Evolutionary conservation across 2,113 vertebrate genomes (phyloP), one percentile per base, ranked within the genome.

Genomic region (Mirza zaza): DNA sequence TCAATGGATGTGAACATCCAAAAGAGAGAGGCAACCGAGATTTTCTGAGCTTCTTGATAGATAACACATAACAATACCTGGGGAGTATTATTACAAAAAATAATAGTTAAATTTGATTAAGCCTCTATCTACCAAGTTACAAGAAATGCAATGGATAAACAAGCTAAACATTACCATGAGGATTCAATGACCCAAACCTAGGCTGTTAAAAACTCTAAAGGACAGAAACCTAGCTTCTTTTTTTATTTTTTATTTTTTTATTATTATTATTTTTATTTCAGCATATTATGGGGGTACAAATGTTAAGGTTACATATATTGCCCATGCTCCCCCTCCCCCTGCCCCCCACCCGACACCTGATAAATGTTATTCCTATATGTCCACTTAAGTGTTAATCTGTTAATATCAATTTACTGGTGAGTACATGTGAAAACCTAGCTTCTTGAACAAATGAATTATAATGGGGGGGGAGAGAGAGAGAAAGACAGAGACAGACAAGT

Each of bases 141-240:
- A 94, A 95, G 85, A 92, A 90, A 59, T n/a, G 25, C 6, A 91
- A 71, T 18, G 65, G 32, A 80, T 42, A 10, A 94, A 61, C 25
- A 84, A 14, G 2, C 65, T 20, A 39, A 63, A 67, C 42, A n/a
- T 39, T 77, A 80, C 27, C 45, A 48, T 15, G 13, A 25, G 50
- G 2, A 95, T 36, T 94, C 70, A 88, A 52, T 89, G 9, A 83
- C 34, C 70, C 57, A 95, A 94, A 94, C 70, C 15, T 17, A 91
- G 65, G 67, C 17, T 88, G 29, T 93, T 4, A 96, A 39, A 89
- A 61, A 83, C 18, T 29, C 86, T 73, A 63, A 2, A 81, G 12
- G 63, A 80, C 36, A 91, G 71, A 93, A 90, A 82, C 8, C 20
- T 65, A n/a, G 23, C 82, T 85, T 93, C 73, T 93, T 91, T n/a